These are phyloP conservation scores for Parambassis ranga DNA, from an alignment of 2,797 vertebrate genomes.

Conservation along the genomic window DNA sequence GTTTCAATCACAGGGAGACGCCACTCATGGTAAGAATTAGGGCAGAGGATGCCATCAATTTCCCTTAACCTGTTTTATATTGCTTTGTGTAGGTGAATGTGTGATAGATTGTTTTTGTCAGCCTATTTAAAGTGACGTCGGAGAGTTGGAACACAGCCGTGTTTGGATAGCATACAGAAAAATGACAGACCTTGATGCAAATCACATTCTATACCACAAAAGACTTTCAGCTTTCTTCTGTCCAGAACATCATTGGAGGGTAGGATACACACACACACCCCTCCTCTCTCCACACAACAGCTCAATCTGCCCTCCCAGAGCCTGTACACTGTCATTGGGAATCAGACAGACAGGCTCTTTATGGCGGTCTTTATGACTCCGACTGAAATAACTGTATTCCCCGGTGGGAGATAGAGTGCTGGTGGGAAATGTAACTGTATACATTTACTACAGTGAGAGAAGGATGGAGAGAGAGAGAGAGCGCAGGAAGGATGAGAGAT, in stretches of 20 bases:
- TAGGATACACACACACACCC: too few relatives aligned
- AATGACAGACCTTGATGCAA: conserved; percentile 47
- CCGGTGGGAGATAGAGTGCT: conserved; percentile 62
- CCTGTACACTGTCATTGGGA: conserved; percentile 67
- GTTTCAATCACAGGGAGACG: conserved; percentile 89
- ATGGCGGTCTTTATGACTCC: conserved; percentile 69
- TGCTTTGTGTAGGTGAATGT: conserved; percentile 85
- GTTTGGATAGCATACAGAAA: conserved; percentile 4
- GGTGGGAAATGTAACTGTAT: conserved; percentile 69
- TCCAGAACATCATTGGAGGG: conserved; percentile 49
- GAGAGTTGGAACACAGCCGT: conserved; percentile 42
- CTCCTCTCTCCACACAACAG: conserved; percentile 40
- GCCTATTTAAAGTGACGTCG: conserved; percentile 89
- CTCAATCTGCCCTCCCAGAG: conserved; percentile 62
- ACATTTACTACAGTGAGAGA: conserved; percentile 63
- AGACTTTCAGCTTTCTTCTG: conserved; percentile 55
- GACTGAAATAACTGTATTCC: conserved; percentile 75
- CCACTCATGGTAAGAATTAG: conserved; percentile 88
- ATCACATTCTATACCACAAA: conserved; percentile 53
- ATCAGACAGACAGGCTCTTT: conserved; percentile 74
- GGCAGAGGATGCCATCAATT: conserved; percentile 91
- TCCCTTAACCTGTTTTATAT: conserved; percentile 91
- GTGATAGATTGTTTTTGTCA: conserved; percentile 93
- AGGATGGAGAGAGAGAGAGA: conserved; percentile 18
- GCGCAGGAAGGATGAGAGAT: conserved; percentile 38